Percentiles rank a stretch among this genome's conserved stretches.
Evolutionary conservation across 2,888 invertebrate species (phyloP).

Genomic region (Fabriciana adippe): DNA sequence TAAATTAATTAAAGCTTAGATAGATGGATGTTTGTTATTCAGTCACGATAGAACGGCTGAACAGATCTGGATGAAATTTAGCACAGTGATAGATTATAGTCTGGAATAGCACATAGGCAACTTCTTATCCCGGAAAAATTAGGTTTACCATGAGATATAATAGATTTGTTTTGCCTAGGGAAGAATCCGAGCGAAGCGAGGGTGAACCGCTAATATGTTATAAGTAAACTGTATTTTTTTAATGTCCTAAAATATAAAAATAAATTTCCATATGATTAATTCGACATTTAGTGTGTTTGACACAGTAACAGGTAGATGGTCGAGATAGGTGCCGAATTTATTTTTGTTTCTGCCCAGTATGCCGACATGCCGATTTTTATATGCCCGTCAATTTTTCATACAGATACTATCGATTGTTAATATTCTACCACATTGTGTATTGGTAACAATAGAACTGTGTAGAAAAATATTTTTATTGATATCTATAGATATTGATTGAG

Average conservation of each 20-base stretch:
- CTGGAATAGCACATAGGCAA: no score
- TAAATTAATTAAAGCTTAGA: no score
- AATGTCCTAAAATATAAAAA: constrained; percentile 28
- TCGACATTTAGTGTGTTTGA: constrained; percentile 35
- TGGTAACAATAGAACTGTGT: constrained; percentile 22
- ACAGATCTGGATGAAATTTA: no score
- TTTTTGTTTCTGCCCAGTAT: constrained; percentile 53
- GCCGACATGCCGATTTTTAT: constrained; percentile 62
- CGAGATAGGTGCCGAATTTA: constrained; percentile 55
- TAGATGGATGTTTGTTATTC: no score
- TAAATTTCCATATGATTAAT: constrained; percentile 15
- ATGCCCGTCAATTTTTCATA: constrained; percentile 64
- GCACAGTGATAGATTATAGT: no score
- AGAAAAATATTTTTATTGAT: constrained; percentile 14
- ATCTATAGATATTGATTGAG: constrained; percentile 4
- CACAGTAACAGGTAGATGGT: constrained; percentile 59
- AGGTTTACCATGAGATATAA: no score
- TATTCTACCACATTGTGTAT: constrained; percentile 55
- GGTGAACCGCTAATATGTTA: neutral
- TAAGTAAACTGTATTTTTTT: neutral
- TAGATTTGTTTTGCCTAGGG: no score
- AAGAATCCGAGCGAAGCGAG: no score
- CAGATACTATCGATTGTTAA: constrained; percentile 56
- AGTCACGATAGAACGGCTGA: no score
- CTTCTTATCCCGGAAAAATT: no score